Conservation (phyloP, 1,140 invertebrate genomes). For the Oryzaephilus surinamensis region DNA sequence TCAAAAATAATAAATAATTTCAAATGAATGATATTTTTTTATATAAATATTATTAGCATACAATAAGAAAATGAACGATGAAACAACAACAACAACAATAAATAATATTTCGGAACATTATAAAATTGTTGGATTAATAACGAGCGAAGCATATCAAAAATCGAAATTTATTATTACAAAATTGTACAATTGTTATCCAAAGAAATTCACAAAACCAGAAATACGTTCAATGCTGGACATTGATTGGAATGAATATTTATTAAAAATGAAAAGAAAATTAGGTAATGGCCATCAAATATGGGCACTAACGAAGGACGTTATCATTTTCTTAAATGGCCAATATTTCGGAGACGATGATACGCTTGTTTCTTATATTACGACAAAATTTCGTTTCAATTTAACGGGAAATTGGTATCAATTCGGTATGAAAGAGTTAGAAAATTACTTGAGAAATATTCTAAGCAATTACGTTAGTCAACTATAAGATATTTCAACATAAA, state of each 20-base stretch:
- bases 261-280: constrained; percentile 15
- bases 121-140: constrained; percentile 17
- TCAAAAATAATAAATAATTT: too few species aligned
- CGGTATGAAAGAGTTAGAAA: too few species aligned
- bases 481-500: too few species aligned
- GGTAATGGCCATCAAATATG: constrained; percentile 17
- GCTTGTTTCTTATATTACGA: constrained; percentile 33
- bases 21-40: background rate
- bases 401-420: constrained; percentile 37
- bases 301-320: too few species aligned
- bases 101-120: too few species aligned
- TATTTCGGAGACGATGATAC: constrained; percentile 38
- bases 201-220: constrained; percentile 19
- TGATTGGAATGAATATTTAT: constrained; percentile 27
- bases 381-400: constrained; percentile 34
- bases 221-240: constrained; percentile 28
- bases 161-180: constrained; percentile 16
- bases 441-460: too few species aligned
- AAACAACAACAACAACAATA: background rate
- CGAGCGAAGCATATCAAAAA: constrained; percentile 26
- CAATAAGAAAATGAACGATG: background rate
- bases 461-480: too few species aligned
- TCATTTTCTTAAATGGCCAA: constrained; percentile 36
- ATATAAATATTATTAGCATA: background rate
- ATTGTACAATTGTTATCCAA: constrained; percentile 21